These are phyloP conservation scores for Hyppa rectilinea DNA, from an alignment of 2,888 invertebrate species.

Conservation along the genomic window DNA sequence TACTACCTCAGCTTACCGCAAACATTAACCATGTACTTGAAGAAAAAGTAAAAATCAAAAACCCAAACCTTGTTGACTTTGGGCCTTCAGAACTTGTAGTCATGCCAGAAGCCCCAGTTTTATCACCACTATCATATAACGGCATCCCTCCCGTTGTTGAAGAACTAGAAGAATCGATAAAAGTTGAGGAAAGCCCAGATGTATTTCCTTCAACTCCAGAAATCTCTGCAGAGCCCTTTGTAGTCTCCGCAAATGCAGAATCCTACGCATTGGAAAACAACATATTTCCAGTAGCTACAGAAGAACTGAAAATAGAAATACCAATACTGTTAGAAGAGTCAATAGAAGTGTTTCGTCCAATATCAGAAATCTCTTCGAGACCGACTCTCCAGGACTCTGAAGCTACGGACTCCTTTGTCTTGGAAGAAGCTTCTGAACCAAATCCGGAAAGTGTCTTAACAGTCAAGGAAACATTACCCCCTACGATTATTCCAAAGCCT, in stretches of 20 bases:
- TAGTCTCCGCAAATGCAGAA: background rate
- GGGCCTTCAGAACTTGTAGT: background rate
- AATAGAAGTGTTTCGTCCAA: conserved; percentile 1
- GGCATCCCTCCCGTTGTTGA: background rate
- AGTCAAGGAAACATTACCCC: conserved; percentile 6
- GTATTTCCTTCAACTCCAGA: conserved; percentile 3
- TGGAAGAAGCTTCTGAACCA: conserved; percentile 17
- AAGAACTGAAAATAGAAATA: conserved; percentile 21
- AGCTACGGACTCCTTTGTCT: conserved; percentile 2
- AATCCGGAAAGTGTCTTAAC: background rate
- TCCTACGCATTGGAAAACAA: conserved; percentile 16
- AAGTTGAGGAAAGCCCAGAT: background rate
- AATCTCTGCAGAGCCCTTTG: background rate
- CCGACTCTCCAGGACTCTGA: background rate
- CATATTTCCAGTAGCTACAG: background rate
- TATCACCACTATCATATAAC: background rate
- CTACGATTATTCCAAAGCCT: conserved; percentile 7
- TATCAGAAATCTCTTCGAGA: background rate
- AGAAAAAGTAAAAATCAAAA: no score
- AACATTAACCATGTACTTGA: no score
- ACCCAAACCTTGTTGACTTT: no score
- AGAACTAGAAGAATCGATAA: conserved; percentile 9
- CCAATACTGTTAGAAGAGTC: conserved; percentile 23
- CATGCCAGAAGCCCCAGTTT: conserved; percentile 20
- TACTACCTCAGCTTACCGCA: no score